phyloP scores from a whole-genome alignment of 2,888 invertebrate genomes.

The Automeris io region DNA sequence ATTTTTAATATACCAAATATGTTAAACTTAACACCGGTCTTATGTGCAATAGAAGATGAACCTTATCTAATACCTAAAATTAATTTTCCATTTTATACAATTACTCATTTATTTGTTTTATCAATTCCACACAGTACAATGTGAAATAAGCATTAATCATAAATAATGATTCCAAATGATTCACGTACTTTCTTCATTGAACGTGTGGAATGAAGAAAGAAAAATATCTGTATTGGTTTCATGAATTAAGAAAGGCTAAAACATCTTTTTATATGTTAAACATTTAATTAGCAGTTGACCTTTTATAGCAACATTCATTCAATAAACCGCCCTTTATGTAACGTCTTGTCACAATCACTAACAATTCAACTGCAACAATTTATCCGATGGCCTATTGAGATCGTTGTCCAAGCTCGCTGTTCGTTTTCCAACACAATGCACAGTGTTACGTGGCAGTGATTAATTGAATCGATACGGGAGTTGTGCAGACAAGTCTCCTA shows the following conservation, averaged over 20 bases:
- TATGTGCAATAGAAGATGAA: too few species aligned
- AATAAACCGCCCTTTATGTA: background rate
- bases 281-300: background rate
- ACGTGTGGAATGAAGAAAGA: too few species aligned
- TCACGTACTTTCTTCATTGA: background rate
- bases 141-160: too few species aligned
- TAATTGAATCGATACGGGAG: constrained; percentile 10
- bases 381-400: constrained; percentile 13
- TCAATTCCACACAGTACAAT: too few species aligned
- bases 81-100: too few species aligned
- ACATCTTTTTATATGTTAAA: background rate
- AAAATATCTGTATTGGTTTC: too few species aligned
- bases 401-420: constrained; percentile 9
- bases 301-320: background rate
- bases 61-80: too few species aligned
- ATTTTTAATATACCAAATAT: too few species aligned
- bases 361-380: constrained; percentile 8
- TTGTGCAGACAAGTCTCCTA: constrained; percentile 1
- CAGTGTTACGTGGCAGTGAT: constrained; percentile 8
- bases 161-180: too few species aligned
- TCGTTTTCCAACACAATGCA: constrained; percentile 10
- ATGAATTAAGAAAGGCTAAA: too few species aligned
- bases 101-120: too few species aligned
- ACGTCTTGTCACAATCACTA: background rate
- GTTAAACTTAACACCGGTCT: too few species aligned